Base-by-base conservation (phyloP, 64 coral and sea anemone species). In the Stichodactyla helianthus region DNA sequence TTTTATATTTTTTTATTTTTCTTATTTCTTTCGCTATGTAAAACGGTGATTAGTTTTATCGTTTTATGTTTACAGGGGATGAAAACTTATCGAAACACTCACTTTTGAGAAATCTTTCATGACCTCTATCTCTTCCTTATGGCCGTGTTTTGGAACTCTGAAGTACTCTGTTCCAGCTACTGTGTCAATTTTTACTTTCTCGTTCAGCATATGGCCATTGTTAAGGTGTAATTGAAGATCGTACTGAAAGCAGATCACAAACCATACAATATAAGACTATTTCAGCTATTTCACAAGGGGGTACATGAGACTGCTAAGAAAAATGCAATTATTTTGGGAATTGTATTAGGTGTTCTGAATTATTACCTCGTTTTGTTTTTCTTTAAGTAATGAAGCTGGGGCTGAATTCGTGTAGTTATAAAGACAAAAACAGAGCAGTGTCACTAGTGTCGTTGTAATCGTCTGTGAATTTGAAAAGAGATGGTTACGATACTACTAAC, bases 331-430 rank as follows among this genome's bases (percentile, higher is more conserved):
- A 17, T 13, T 60, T 60, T 17, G 59, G 10, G 59, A 60, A 17
- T 60, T n/a, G 19, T 2, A 44, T 44, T 44, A 2, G 35, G 35
- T 44, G 4, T 74, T 31, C 1, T 74, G 26, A 74, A 35, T 19
- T 31, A n/a, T 31, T 74, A 74, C 68, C 68, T 74, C 68, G 11
- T 31, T 74, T 74, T 74, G 68, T 74, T 74, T 27, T 74, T 31
- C 26, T 12, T 74, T 74, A 0, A 23, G 22, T 9, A 28, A 12
- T 74, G 26, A 23, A 74, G 68, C 25, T 26, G 68, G 68, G 25
- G 68, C 68, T 23, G 23, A 31, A 9, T 74, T 74, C 4, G 68
- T 28, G 25, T 74, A 27, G 25, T 13, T 23, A 74, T 27, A 31
- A 31, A 74, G 68, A 74, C 68, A 26, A 74, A 74, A 74, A 10